Base-by-base conservation (phyloP, 2,888 invertebrate genomes). In the Idaea dimidiata region DNA sequence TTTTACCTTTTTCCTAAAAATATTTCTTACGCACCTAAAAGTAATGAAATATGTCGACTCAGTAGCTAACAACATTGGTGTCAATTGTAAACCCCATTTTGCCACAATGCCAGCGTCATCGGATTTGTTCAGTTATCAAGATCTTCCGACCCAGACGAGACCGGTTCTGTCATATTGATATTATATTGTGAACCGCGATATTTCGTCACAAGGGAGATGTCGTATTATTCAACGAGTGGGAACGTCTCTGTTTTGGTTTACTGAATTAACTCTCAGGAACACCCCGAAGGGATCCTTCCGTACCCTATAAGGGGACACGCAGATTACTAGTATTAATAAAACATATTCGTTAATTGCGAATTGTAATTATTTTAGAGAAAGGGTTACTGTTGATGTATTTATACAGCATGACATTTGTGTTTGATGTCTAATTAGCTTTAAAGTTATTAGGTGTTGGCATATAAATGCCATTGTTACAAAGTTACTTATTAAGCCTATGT, bases 211-310 rank as follows among this genome's bases (percentile, higher is more conserved):
- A 76, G 84, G 82, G 86, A 84, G 83, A 84, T 83, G 81, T 87
- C 85, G 84, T 83, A 85, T 86, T 87, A 87, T 86, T 84, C 81
- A 79, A 79, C 79, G 81, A 84, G 77, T 78, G 79, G 71, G 75
- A 81, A 86, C 80, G 77, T 81, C 83, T 85, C 82, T 85, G 82
- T 86, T 87, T 86, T 83, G 84, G 80, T 82, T 84, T 80, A 78
- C 79, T 79, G 83, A 87, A 88, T 88, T 87, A 86, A 82, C 83
- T 84, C 77, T 75, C 77, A 83, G 81, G 80, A 75, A 71, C 74
- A 76, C 77, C 78, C 76, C 77, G 73, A 81, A 82, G 82, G 83
- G 81, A 78, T 80, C 76, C 77, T 79, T 77, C 77, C 78, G 77
- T 72, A 72, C 73, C 70, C 74, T 68, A 71, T 68, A 72, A 76